Conservation (phyloP, 2,797 vertebrate genomes). For the Eupleurogrammus muticus region DNA sequence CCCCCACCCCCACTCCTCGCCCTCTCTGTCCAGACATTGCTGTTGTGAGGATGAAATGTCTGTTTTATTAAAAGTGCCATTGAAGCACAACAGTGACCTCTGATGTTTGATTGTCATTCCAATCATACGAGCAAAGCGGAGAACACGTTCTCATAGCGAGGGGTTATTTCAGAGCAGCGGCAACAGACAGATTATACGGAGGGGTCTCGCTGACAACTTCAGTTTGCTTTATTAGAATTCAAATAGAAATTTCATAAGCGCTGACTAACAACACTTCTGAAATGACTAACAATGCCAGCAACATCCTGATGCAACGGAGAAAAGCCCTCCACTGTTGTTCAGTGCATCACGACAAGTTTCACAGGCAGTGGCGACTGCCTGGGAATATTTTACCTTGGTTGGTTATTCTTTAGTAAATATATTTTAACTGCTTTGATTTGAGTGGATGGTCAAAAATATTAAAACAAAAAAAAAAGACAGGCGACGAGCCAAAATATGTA, state of each 20-base stretch:
- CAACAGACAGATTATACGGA: slow-evolving; percentile 46
- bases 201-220: slow-evolving; percentile 42
- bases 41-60: slow-evolving; percentile 91
- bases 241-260: slow-evolving; percentile 45
- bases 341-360: background rate
- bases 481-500: no score
- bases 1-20: slow-evolving; percentile 66
- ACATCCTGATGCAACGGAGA: slow-evolving; percentile 25
- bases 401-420: slow-evolving; percentile 9
- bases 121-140: slow-evolving; percentile 32
- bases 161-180: slow-evolving; percentile 35
- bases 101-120: slow-evolving; percentile 81
- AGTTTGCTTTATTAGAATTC: slow-evolving; percentile 47
- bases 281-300: slow-evolving; percentile 47
- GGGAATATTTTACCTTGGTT: background rate
- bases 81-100: slow-evolving; percentile 88
- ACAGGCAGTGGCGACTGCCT: background rate
- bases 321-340: slow-evolving; percentile 34
- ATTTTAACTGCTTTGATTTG: background rate
- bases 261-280: slow-evolving; percentile 49
- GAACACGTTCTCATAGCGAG: slow-evolving; percentile 16
- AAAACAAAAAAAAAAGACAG: no score
- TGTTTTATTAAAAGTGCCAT: slow-evolving; percentile 91
- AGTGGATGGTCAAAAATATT: background rate
- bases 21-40: slow-evolving; percentile 89